A percentile compares a stretch with the other conserved stretches of the same genome.
These are phyloP conservation scores for Ormyrus thymus DNA, from an alignment of 2,888 invertebrate genomes.

Conservation along the genomic window DNA sequence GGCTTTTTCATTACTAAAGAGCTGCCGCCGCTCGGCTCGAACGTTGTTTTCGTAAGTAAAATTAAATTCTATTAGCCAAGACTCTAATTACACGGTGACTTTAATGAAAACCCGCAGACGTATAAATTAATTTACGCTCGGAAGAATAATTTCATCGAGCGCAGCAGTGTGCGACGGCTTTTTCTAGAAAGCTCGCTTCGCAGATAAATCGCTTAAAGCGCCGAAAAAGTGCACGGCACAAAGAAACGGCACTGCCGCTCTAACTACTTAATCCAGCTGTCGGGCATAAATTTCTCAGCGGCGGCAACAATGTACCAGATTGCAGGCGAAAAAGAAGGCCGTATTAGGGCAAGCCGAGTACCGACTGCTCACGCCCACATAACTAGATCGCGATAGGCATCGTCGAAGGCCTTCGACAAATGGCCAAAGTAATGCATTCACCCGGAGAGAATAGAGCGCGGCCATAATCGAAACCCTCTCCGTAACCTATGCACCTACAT, in stretches of 20 bases:
- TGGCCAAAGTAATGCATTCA: conserved; percentile 40
- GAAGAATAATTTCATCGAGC: no score
- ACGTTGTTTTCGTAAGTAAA: no score
- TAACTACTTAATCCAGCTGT: conserved; percentile 16
- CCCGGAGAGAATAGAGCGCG: conserved; percentile 21
- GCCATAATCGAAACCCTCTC: neutral
- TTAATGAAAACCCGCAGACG: no score
- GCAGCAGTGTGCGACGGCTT: no score
- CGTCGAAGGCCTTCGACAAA: conserved; percentile 30
- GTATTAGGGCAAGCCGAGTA: conserved; percentile 20
- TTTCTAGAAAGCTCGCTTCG: no score
- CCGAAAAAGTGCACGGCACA: no score
- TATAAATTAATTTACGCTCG: no score
- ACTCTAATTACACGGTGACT: neutral
- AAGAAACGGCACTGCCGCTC: neutral
- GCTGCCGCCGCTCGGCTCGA: no score
- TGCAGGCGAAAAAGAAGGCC: conserved; percentile 4
- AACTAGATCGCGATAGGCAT: conserved; percentile 40
- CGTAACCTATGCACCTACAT: neutral
- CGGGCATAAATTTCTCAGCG: neutral
- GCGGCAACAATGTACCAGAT: neutral
- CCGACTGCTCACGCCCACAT: neutral
- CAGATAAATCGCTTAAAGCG: no score
- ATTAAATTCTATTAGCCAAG: neutral
- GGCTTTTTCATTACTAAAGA: no score